Evolutionary conservation across 2,888 invertebrate genomes (phyloP).

Genomic region (Pemphredon lugubris): DNA sequence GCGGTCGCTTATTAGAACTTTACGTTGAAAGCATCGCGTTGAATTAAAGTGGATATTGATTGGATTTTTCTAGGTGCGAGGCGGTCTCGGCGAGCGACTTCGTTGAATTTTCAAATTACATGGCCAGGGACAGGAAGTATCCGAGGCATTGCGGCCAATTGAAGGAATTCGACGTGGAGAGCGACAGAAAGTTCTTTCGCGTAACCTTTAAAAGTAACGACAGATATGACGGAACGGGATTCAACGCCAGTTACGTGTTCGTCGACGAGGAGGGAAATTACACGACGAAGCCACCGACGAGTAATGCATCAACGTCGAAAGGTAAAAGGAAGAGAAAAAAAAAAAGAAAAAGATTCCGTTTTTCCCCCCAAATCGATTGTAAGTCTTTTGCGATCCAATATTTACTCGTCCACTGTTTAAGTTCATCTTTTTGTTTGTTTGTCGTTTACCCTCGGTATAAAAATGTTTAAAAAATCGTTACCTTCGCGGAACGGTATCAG

Average conservation of each 20-base stretch:
- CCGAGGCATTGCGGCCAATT: constrained; percentile 93
- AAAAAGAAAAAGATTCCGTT: background rate
- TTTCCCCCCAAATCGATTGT: background rate
- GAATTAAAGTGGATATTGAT: too few species aligned
- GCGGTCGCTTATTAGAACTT: too few species aligned
- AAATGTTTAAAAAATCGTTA: too few species aligned
- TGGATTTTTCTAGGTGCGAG: constrained; percentile 90
- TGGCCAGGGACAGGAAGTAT: constrained; percentile 94
- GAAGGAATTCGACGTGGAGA: constrained; percentile 90
- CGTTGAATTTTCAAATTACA: constrained; percentile 97
- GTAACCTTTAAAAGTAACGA: constrained; percentile 97
- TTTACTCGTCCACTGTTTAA: background rate
- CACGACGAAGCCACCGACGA: constrained; percentile 80
- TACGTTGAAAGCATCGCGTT: too few species aligned
- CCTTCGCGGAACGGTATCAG: too few species aligned
- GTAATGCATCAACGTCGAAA: constrained; percentile 61
- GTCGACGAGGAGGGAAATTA: constrained; percentile 86
- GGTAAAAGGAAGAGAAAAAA: constrained; percentile 51
- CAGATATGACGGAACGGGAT: constrained; percentile 95
- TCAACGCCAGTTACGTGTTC: constrained; percentile 95
- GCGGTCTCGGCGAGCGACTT: constrained; percentile 96
- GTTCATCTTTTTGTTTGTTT: constrained; percentile 1
- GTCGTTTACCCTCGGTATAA: background rate
- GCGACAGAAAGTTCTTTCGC: constrained; percentile 95
- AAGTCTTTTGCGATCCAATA: background rate